Evolutionary conservation across 2,797 vertebrate species (phyloP).

Genomic region (Notamacropus eugenii): DNA sequence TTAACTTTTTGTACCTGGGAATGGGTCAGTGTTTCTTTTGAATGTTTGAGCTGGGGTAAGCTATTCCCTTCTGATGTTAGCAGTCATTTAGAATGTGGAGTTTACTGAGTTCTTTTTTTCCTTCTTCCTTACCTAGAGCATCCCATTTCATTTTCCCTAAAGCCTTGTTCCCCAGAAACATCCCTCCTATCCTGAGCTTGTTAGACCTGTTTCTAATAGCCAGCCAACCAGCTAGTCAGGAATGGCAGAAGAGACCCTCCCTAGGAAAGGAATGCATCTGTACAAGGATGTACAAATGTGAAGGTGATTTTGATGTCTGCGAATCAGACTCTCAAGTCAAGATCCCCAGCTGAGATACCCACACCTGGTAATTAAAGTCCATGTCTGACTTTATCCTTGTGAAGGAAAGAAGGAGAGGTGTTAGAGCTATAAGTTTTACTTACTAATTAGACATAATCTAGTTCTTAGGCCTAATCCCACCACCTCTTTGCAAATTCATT

Average conservation of each 20-base stretch:
- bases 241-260: constrained; percentile 44
- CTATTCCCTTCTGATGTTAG: background rate
- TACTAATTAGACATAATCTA: background rate
- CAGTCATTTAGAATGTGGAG: background rate
- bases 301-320: background rate
- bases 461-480: background rate
- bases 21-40: background rate
- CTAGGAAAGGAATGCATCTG: constrained; percentile 15
- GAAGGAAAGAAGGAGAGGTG: background rate
- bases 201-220: constrained; percentile 18
- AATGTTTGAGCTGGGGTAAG: background rate
- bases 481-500: background rate
- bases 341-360: background rate
- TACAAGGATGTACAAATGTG: background rate
- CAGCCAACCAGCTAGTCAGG: constrained; percentile 3
- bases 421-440: background rate
- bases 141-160: background rate
- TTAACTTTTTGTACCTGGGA: background rate
- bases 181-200: background rate
- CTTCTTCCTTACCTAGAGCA: too few species aligned
- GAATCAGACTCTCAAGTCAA: background rate
- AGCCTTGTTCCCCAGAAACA: background rate
- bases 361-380: background rate
- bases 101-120: background rate
- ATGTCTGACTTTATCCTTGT: background rate